Conservation (phyloP, 2,888 invertebrate genomes). For the Bombylius discolor region DNA sequence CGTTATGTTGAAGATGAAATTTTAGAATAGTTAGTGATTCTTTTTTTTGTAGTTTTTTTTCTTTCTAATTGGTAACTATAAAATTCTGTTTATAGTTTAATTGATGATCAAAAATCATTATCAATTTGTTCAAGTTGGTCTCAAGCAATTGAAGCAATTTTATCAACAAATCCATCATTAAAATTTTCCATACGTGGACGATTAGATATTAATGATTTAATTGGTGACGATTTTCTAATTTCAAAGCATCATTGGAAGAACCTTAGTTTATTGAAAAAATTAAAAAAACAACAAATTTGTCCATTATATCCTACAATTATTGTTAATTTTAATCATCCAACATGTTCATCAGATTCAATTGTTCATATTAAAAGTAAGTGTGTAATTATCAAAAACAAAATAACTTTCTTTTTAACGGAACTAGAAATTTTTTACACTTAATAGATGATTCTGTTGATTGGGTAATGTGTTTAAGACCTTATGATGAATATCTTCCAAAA, state of each 20-base stretch:
- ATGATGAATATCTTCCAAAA: conserved; percentile 15
- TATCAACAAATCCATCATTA: conserved; percentile 45
- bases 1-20: conserved; percentile 25
- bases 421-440: background rate
- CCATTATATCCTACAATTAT: conserved; percentile 25
- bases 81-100: conserved; percentile 16
- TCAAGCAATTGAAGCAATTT: conserved; percentile 45
- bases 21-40: conserved; percentile 23
- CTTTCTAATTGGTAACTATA: too few relatives aligned
- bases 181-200: conserved; percentile 50
- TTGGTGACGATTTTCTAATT: conserved; percentile 32
- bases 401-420: too few relatives aligned
- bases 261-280: conserved; percentile 21
- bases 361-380: background rate
- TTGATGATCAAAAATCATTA: conserved; percentile 24
- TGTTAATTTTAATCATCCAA: conserved; percentile 24
- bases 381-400: too few relatives aligned
- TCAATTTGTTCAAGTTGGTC: conserved; percentile 45
- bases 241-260: conserved; percentile 25
- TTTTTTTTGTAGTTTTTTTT: too few relatives aligned
- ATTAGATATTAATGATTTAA: conserved; percentile 47
- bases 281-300: conserved; percentile 25
- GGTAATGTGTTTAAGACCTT: conserved; percentile 26
- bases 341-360: background rate
- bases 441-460: conserved; percentile 13